Percentiles rank a stretch among this genome's conserved stretches.
These are phyloP conservation scores for Hypanus sabinus DNA, from an alignment of 2,113 vertebrate genomes.

Conservation along the genomic window DNA sequence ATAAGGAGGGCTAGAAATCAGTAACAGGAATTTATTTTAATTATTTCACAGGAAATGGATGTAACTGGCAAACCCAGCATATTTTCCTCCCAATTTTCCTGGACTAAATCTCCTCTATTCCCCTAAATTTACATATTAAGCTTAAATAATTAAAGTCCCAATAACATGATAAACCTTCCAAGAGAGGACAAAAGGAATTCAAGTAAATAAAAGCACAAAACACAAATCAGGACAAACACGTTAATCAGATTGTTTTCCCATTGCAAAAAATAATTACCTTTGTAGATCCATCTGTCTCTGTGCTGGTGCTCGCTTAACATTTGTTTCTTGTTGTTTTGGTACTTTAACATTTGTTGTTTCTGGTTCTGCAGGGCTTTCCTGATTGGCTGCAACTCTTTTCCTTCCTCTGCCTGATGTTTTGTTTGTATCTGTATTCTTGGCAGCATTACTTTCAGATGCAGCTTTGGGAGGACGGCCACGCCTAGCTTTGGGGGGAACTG, in stretches of 20 bases:
- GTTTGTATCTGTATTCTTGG: constrained; percentile 65
- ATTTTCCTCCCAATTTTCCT: too few relatives aligned
- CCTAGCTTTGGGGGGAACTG: constrained; percentile 65
- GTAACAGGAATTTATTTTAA: neutral
- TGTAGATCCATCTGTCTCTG: constrained; percentile 93
- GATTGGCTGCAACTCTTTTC: constrained; percentile 69
- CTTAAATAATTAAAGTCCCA: neutral
- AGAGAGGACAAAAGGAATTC: neutral
- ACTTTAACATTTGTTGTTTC: constrained; percentile 83
- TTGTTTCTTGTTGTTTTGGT: constrained; percentile 79
- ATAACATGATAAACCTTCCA: neutral
- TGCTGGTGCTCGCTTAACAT: constrained; percentile 75
- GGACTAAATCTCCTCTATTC: neutral
- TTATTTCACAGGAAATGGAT: too few relatives aligned
- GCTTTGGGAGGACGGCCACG: constrained; percentile 74
- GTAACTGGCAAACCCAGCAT: too few relatives aligned
- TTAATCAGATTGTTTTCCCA: neutral
- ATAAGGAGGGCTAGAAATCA: constrained; percentile 47
- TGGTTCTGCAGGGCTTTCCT: constrained; percentile 64
- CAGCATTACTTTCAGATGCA: constrained; percentile 63
- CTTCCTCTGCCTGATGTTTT: constrained; percentile 74
- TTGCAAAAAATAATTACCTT: constrained; percentile 64
- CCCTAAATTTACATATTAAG: constrained; percentile 9
- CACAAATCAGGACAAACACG: neutral
- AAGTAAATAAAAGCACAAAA: neutral